These are phyloP conservation scores for Megaceryle alcyon DNA, from an alignment of 2,797 vertebrate species.

Conservation along the genomic window DNA sequence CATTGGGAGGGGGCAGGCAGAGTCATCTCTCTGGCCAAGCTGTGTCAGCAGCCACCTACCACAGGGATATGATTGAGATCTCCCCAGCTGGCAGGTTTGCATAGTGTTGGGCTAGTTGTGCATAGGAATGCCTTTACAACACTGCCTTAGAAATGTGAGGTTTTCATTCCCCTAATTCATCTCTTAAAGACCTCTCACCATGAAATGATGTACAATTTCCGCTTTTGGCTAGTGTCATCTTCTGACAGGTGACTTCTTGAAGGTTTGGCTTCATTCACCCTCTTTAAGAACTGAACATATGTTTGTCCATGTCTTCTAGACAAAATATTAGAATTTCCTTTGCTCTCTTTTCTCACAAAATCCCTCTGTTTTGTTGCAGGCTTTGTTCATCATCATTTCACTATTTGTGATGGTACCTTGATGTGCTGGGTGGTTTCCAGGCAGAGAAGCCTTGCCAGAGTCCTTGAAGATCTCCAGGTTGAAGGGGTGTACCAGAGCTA, in stretches of 20 bases:
- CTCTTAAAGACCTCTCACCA: neutral
- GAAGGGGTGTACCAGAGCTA: neutral
- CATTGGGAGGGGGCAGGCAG: neutral
- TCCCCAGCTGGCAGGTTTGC: neutral
- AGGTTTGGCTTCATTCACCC: neutral
- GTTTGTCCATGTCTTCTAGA: neutral
- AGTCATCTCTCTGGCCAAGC: neutral
- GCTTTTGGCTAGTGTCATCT: neutral
- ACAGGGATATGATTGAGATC: neutral
- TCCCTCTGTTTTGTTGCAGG: neutral
- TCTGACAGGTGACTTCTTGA: neutral
- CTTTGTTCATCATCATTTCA: neutral
- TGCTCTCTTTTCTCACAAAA: neutral
- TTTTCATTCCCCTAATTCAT: neutral
- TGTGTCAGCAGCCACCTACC: neutral
- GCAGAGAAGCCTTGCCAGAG: neutral
- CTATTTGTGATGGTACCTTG: too few species aligned
- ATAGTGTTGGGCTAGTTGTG: neutral
- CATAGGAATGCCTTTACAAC: neutral
- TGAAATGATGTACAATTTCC: rapidly evolving
- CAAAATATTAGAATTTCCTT: neutral
- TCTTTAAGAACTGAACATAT: rapidly evolving
- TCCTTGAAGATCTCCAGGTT: neutral
- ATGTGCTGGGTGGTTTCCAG: neutral
- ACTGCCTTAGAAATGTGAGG: rapidly evolving